Percentiles rank a stretch among this genome's conserved stretches.
Conservation (phyloP, 2,113 vertebrate species). For the Scomber japonicus region DNA sequence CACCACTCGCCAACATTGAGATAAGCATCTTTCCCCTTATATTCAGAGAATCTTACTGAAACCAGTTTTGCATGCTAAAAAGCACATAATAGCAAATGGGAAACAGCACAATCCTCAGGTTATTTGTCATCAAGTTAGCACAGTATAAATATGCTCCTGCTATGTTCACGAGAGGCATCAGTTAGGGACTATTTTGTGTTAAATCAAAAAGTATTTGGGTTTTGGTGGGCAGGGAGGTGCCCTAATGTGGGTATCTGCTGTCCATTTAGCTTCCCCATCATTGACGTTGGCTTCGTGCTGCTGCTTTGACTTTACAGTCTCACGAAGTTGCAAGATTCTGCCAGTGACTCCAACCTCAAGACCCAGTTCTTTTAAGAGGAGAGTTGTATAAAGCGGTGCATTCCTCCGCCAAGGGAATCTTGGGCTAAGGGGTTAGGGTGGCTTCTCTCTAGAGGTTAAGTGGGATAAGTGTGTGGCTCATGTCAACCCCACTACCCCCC, state of each 20-base stretch:
- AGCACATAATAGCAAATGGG: conserved; percentile 74
- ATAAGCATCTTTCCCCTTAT: conserved; percentile 66
- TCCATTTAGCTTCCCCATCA: conserved; percentile 59
- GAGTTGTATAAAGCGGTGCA: conserved; percentile 69
- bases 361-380: conserved; percentile 68
- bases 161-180: conserved; percentile 48
- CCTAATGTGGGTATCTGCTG: conserved; percentile 66
- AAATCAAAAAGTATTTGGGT: conserved; percentile 47
- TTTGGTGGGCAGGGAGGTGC: conserved; percentile 53
- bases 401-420: conserved; percentile 74
- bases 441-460: conserved; percentile 84
- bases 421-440: conserved; percentile 74
- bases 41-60: conserved; percentile 42
- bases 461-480: conserved; percentile 85
- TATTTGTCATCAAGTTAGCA: conserved; percentile 80
- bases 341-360: conserved; percentile 63
- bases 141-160: conserved; percentile 60
- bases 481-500: conserved; percentile 80
- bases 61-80: conserved; percentile 71
- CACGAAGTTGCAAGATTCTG: conserved; percentile 63
- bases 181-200: conserved; percentile 43
- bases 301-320: conserved; percentile 61
- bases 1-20: conserved; percentile 60
- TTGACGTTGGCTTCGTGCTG: conserved; percentile 51
- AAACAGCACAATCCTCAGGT: conserved; percentile 70